Evolutionary conservation across 2,888 invertebrate species (phyloP).

Genomic region (Tinea pellionella): DNA sequence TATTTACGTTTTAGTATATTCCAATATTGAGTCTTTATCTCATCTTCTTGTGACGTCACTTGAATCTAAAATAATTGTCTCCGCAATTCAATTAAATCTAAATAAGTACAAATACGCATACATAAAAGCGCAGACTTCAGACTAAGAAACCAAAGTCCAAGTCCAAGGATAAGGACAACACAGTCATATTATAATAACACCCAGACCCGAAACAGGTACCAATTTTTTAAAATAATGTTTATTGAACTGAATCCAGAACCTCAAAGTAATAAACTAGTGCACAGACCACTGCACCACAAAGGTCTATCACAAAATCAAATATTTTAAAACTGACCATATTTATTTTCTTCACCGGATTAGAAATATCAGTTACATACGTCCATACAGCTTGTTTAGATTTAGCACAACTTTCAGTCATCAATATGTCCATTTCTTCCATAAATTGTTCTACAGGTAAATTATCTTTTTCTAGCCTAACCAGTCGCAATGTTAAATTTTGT

Average conservation of each 20-base stretch:
- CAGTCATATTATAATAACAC: too few species aligned
- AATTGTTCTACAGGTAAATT: conserved; percentile 44
- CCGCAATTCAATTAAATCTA: not conserved
- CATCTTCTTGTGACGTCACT: conserved; percentile 55
- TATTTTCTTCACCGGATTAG: conserved; percentile 45
- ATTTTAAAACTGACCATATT: not conserved
- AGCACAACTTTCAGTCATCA: conserved; percentile 55
- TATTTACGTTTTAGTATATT: conserved; percentile 51
- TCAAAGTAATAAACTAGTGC: too few species aligned
- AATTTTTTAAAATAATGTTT: too few species aligned
- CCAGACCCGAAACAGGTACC: too few species aligned
- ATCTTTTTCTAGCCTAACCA: conserved; percentile 40
- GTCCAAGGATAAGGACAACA: too few species aligned
- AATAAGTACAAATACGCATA: too few species aligned
- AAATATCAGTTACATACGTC: conserved; percentile 55
- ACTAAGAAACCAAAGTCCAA: too few species aligned
- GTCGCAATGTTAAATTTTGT: conserved; percentile 38
- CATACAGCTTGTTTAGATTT: conserved; percentile 54
- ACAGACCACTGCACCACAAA: too few species aligned
- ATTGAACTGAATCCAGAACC: too few species aligned
- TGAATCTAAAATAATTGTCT: conserved; percentile 31
- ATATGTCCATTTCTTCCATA: conserved; percentile 54
- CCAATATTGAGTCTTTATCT: conserved; percentile 60
- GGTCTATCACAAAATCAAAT: too few species aligned
- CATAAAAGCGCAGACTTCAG: too few species aligned